Base-by-base conservation (phyloP, 2,888 invertebrate genomes). In the Tetropium fuscum region DNA sequence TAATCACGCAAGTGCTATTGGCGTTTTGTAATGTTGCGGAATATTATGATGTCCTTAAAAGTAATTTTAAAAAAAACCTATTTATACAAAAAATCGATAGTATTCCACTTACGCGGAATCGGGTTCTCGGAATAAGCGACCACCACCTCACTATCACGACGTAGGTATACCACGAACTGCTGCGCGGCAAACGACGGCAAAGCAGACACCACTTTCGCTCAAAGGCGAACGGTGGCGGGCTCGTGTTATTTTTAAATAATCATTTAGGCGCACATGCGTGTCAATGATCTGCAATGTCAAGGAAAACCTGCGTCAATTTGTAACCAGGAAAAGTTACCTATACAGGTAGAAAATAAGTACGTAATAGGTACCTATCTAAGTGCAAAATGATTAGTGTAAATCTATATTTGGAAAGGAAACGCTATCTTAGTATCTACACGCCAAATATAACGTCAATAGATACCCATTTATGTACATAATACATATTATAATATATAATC, bases 231-330 rank as follows among this genome's bases (percentile, higher is more conserved):
- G 22, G 43, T 19, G 18, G 32, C 25, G 22, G 27, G 43, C 43
- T 43, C 22, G 22, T 27, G 20, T 43, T 43, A 43, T 43, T 43
- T 43, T 43, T 25, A 43, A 43, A 43, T 43, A 43, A 19, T 43
- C 43, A 13, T 7, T n/a, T 19, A 13, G 13, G 25, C 8, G 43
- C 43, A 43, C 43, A 43, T 43, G 43, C 43, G 43, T 43, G 15
- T 32, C 11, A 11, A 32, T 32, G 13, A 32, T 32, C 32, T 32
- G 13, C 32, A 10, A 11, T 32, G 32, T 32, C 32, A 32, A 32
- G 32, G 13, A 4, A 10, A 7, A 13, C 11, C n/a, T n/a, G n/a
- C n/a, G n/a, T n/a, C n/a, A n/a, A n/a, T n/a, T n/a, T n/a, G n/a
- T n/a, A n/a, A n/a, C n/a, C n/a, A n/a, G n/a, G n/a, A n/a, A n/a